phyloP scores from a whole-genome alignment of 2,797 vertebrate genomes.

The Anableps anableps region DNA sequence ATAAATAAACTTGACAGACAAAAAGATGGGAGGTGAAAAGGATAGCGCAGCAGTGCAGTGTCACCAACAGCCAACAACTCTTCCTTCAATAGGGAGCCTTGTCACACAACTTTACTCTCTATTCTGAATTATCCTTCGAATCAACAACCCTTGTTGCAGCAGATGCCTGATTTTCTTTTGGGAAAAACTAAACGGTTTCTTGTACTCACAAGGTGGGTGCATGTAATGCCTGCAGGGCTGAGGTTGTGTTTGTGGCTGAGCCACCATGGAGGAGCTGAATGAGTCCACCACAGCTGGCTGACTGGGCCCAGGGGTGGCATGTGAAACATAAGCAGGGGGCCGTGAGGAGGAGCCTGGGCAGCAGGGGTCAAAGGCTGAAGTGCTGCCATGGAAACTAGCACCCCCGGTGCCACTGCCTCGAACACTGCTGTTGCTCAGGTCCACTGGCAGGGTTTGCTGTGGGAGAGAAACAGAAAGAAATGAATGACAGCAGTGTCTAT shows the following conservation, averaged over 20 bases:
- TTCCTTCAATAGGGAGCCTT: constrained; percentile 43
- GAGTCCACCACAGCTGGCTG: constrained; percentile 88
- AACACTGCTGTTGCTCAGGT: constrained; percentile 93
- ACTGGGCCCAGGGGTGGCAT: constrained; percentile 87
- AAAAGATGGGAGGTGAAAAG: neutral
- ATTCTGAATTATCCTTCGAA: constrained; percentile 54
- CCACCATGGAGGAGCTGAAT: constrained; percentile 88
- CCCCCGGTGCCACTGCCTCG: constrained; percentile 86
- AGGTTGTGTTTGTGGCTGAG: constrained; percentile 85
- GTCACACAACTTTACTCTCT: constrained; percentile 42
- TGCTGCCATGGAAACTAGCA: constrained; percentile 89
- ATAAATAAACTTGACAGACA: neutral
- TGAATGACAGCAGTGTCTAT: neutral
- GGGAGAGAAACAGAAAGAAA: constrained; percentile 10
- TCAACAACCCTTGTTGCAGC: constrained; percentile 64
- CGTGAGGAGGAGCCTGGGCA: constrained; percentile 93
- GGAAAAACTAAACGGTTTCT: neutral
- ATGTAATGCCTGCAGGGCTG: constrained; percentile 94
- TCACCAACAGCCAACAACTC: constrained; percentile 16
- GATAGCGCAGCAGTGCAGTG: neutral
- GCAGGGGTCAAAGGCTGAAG: constrained; percentile 97
- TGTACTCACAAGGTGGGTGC: constrained; percentile 81
- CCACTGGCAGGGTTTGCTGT: constrained; percentile 95
- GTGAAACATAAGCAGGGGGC: constrained; percentile 88
- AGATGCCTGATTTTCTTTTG: neutral